A percentile compares a stretch with the other conserved stretches of the same genome.
Conservation (phyloP, 2,797 vertebrate genomes). For the Bufotes viridis region DNA sequence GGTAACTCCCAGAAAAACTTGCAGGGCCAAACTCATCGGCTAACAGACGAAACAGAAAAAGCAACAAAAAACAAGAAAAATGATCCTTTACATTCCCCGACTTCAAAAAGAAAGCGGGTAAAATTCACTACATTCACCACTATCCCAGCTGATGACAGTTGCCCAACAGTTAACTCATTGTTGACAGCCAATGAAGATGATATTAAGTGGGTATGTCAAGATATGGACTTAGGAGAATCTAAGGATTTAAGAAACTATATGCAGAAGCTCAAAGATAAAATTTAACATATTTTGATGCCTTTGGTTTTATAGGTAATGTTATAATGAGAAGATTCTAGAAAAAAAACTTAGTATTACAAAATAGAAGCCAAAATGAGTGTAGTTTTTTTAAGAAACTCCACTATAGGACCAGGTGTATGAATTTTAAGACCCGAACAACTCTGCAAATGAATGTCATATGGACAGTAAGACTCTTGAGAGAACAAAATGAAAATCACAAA, state of each 20-base stretch:
- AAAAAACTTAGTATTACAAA: slow-evolving; percentile 51
- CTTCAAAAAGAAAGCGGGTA: slow-evolving; percentile 90
- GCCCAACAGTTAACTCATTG: slow-evolving; percentile 82
- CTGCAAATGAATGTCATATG: slow-evolving; percentile 50
- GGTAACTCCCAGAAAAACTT: slow-evolving; percentile 78
- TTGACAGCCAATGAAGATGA: slow-evolving; percentile 80
- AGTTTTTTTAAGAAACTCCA: not conserved
- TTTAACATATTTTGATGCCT: slow-evolving; percentile 69
- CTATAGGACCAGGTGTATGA: slow-evolving; percentile 13
- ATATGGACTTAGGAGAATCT: slow-evolving; percentile 81
- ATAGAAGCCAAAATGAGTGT: slow-evolving; percentile 65
- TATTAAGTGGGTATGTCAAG: slow-evolving; percentile 92
- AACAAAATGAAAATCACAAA: slow-evolving; percentile 56
- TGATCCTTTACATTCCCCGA: slow-evolving; percentile 87
- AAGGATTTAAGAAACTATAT: slow-evolving; percentile 85
- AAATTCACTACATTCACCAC: slow-evolving; percentile 93
- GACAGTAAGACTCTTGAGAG: slow-evolving; percentile 3
- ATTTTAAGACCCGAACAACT: slow-evolving; percentile 35
- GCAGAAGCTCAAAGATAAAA: slow-evolving; percentile 85
- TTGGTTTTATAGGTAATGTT: slow-evolving; percentile 67
- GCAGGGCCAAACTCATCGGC: slow-evolving; percentile 81
- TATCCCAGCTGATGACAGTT: slow-evolving; percentile 80
- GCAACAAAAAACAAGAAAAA: slow-evolving; percentile 78
- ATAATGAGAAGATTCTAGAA: slow-evolving; percentile 21
- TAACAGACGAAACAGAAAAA: slow-evolving; percentile 69